Percentiles rank a stretch among this genome's conserved stretches.
These are phyloP conservation scores for Danionella dracula DNA, from an alignment of 2,797 vertebrate species.

Conservation along the genomic window DNA sequence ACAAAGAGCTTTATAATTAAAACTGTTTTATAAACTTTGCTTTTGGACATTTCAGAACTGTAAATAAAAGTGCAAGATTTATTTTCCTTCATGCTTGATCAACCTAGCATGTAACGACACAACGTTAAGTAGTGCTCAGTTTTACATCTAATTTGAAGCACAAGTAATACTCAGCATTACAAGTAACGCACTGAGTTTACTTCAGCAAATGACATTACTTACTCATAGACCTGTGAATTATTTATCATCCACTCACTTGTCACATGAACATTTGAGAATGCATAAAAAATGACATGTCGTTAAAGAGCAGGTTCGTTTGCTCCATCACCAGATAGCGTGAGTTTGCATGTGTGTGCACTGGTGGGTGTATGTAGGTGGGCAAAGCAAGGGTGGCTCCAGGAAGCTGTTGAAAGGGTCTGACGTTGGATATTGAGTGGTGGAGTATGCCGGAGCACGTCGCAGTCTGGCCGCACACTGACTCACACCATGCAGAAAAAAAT, in stretches of 20 bases:
- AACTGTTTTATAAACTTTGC: too few species aligned
- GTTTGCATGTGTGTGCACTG: slow-evolving; percentile 7
- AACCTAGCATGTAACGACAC: too few species aligned
- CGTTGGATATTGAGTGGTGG: slow-evolving; percentile 35
- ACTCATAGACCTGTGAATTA: slow-evolving; percentile 33
- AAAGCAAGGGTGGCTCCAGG: slow-evolving; percentile 27
- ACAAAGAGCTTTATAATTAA: too few species aligned
- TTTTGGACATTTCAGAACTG: too few species aligned
- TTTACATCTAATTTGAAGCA: too few species aligned
- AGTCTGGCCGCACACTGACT: slow-evolving; percentile 40
- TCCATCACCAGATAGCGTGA: slow-evolving; percentile 2
- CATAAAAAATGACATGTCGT: background rate
- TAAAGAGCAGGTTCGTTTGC: slow-evolving; percentile 26
- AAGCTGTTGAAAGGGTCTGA: slow-evolving; percentile 42
- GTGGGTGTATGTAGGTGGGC: slow-evolving; percentile 15
- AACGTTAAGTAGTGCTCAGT: too few species aligned
- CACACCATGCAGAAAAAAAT: slow-evolving; percentile 33
- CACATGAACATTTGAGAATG: slow-evolving; percentile 25
- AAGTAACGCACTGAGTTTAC: background rate
- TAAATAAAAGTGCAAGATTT: too few species aligned
- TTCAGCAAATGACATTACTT: background rate
- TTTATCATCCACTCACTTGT: slow-evolving; percentile 11
- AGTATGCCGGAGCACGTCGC: slow-evolving; percentile 41
- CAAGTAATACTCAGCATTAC: too few species aligned
- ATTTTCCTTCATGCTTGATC: too few species aligned